Evolutionary conservation across 1,140 invertebrate species (phyloP), one percentile per base, ranked within the genome.

Genomic region (Brachionus rubens): DNA sequence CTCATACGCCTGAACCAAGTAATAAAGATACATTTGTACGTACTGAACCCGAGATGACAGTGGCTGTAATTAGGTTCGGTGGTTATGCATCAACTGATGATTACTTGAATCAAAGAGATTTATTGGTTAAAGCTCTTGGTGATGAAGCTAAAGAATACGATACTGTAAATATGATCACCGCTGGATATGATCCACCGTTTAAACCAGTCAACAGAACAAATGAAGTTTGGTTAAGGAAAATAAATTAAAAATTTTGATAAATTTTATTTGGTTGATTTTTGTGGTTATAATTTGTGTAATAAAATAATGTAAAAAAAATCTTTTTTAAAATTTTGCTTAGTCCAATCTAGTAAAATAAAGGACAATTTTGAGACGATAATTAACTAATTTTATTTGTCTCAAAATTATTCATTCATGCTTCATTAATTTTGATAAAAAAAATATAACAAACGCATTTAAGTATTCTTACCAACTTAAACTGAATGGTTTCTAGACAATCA

Each of bases 111-210:
- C 40, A 65, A 21, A 65, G 59, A 65, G 59, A 65, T 21, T 12
- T 43, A 5, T 14, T 65, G 7, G 26, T 65, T 43, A 43, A 41
- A 0, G 16, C 59, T 0, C 21, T 65, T 36, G 59, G 59, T 12
- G 59, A 65, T 12, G 59, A 65, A 12, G 59, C 59, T n/a, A 65
- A 65, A 65, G 43, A 65, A 21, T 65, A 65, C 16, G 59, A 65
- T 65, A 5, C 59, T 24, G 59, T 65, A 24, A 65, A 65, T 43
- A 43, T 65, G 7, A 65, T 65, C 36, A 81, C 78, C 19, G 81
- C 81, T 28, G 81, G 81, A 0, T 82, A 82, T 75, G 77, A 82
- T 70, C 78, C 80, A 48, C 81, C 81, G 3, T 82, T 79, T 40
- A 48, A 77, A 72, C 12, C 81, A 14, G 56, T 79, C 3, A 76